Percentiles rank a stretch among this genome's conserved stretches.
Evolutionary conservation across 2,797 vertebrate species (phyloP).

Genomic region (Argya squamiceps): DNA sequence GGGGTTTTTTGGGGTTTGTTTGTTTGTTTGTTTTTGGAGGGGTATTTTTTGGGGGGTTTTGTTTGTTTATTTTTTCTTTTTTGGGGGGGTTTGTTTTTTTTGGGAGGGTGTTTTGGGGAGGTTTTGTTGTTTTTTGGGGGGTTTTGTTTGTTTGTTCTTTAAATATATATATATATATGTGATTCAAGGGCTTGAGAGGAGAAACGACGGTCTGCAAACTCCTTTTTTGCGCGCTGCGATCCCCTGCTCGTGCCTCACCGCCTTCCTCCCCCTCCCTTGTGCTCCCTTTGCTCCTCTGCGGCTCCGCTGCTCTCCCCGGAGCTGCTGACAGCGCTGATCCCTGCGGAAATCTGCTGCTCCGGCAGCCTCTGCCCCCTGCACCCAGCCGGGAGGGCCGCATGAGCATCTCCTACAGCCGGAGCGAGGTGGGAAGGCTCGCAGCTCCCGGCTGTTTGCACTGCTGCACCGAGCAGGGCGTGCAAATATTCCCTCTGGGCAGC

Average conservation of each 20-base stretch:
- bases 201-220: fast-evolving
- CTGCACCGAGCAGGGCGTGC: background rate
- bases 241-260: background rate
- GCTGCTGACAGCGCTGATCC: background rate
- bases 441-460: background rate
- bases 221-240: fast-evolving
- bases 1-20: no score
- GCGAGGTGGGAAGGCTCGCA: background rate
- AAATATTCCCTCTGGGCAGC: fast-evolving
- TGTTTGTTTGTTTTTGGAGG: no score
- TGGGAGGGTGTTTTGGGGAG: no score
- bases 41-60: no score
- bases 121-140: no score
- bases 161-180: no score
- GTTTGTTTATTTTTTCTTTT: no score
- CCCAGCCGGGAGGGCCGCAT: fast-evolving
- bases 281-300: background rate
- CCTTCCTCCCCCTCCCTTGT: background rate
- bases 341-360: background rate
- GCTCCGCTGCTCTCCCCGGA: background rate
- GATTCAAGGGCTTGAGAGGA: background rate
- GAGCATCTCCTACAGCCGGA: background rate
- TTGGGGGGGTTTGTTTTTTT: no score
- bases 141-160: no score
- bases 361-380: background rate